Base-by-base conservation (phyloP, 2,888 invertebrate genomes). In the Chrysolina americana region DNA sequence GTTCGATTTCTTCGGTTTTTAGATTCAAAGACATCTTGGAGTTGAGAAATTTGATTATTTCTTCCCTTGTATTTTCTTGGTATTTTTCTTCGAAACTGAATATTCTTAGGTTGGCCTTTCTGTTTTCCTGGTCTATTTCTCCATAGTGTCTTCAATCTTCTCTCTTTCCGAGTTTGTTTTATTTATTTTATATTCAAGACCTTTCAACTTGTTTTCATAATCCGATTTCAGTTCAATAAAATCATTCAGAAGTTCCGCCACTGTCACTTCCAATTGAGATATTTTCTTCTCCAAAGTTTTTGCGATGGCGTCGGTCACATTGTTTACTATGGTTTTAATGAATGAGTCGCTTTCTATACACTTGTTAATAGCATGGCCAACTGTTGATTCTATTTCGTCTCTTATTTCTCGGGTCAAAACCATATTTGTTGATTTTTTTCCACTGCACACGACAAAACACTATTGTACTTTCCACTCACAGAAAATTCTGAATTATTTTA, bases 41-140 rank as follows among this genome's bases (percentile, higher is more conserved):
- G 23, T 69, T 69, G 28, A 62, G 59, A 69, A 69, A 62, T 13
- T 56, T 11, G 19, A 62, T 69, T 44, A 69, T 69, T 69, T 44
- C 62, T 11, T 69, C 56, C 17, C 41, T 68, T 13, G 68, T 59
- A 53, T 68, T 68, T 21, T 64, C 64, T 19, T 64, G 64, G 11
- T 36, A 19, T 41, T 64, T 64, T 64, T 64, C 41, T 64, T 64
- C 6, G 17, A 64, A 64, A 64, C 50, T 50, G 17, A 50, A 50
- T 50, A 50, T 50, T 50, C 50, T 50, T 8, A 50, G 17, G 17
- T 50, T 50, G 9, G 50, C 17, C 17, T 50, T 50, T 50, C 50
- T 50, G n/a, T 17, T 17, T 50, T 50, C 17, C 17, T 50, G 50
- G 17, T 50, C 50, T 17, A 8, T 50, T 50, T 50, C 50, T 50